phyloP scores from a whole-genome alignment of 1,140 invertebrate species.

The Drosophila nikananu region DNA sequence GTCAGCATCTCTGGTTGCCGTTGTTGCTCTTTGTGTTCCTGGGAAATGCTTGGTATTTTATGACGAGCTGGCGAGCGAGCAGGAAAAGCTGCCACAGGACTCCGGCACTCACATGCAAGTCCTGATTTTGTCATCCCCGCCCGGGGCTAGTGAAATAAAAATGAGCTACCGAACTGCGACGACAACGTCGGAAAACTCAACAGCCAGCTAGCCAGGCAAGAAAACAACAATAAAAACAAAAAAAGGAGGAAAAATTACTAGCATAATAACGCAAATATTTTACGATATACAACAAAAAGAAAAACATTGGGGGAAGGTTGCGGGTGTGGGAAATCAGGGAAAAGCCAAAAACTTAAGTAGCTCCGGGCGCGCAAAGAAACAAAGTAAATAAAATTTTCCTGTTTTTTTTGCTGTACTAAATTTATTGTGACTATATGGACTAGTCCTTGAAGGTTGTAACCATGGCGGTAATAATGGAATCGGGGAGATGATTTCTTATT shows the following conservation, averaged over 20 bases:
- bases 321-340: conserved; percentile 51
- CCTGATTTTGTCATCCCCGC: conserved; percentile 70
- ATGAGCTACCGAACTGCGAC: conserved; percentile 69
- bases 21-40: conserved; percentile 37
- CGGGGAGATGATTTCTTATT: background rate
- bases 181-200: conserved; percentile 35
- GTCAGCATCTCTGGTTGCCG: conserved; percentile 36
- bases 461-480: background rate
- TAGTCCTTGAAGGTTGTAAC: conserved; percentile 7
- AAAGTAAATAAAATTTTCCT: conserved; percentile 80
- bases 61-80: conserved; percentile 43
- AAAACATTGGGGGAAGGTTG: background rate
- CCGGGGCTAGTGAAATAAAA: conserved; percentile 72
- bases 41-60: conserved; percentile 72
- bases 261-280: conserved; percentile 83
- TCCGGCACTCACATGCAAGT: conserved; percentile 43
- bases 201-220: conserved; percentile 40
- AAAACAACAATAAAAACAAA: conserved; percentile 8
- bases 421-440: background rate
- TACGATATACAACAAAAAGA: conserved; percentile 64
- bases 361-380: conserved; percentile 68
- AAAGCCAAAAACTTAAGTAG: conserved; percentile 81
- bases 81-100: conserved; percentile 22
- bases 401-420: conserved; percentile 53
- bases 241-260: conserved; percentile 73